Evolutionary conservation across 2,797 vertebrate genomes (phyloP).

Genomic region (Chelon labrosus): DNA sequence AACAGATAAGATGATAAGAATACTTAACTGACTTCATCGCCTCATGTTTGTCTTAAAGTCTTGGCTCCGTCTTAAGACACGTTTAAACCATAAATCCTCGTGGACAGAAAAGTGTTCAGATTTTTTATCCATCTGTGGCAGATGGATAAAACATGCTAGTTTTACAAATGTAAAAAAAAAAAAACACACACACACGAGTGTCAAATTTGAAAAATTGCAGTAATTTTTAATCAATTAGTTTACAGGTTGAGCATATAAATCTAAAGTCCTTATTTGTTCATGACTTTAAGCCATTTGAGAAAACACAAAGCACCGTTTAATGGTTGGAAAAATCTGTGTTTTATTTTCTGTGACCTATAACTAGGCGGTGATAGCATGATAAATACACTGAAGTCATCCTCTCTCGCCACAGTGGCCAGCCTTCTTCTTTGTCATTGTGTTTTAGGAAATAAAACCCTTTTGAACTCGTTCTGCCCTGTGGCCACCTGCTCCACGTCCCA

Average conservation of each 20-base stretch:
- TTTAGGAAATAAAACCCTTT: slow-evolving; percentile 63
- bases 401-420: slow-evolving; percentile 17
- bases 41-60: slow-evolving; percentile 12
- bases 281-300: background rate
- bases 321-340: slow-evolving; percentile 4
- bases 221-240: background rate
- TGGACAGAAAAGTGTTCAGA: background rate
- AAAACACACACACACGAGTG: no score
- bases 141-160: background rate
- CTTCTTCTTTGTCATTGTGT: slow-evolving; percentile 40
- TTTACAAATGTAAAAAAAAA: background rate
- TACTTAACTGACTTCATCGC: slow-evolving; percentile 9
- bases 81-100: background rate
- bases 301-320: slow-evolving; percentile 5
- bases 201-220: background rate
- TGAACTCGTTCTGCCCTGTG: slow-evolving; percentile 61
- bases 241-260: background rate
- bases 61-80: slow-evolving; percentile 3
- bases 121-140: background rate
- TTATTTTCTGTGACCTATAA: slow-evolving; percentile 16
- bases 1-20: slow-evolving; percentile 16
- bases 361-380: slow-evolving; percentile 5
- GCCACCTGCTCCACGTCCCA: slow-evolving; percentile 61
- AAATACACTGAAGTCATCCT: slow-evolving; percentile 37
- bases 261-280: background rate